Conservation (phyloP, 2,113 vertebrate genomes). For the Trinectes maculatus region DNA sequence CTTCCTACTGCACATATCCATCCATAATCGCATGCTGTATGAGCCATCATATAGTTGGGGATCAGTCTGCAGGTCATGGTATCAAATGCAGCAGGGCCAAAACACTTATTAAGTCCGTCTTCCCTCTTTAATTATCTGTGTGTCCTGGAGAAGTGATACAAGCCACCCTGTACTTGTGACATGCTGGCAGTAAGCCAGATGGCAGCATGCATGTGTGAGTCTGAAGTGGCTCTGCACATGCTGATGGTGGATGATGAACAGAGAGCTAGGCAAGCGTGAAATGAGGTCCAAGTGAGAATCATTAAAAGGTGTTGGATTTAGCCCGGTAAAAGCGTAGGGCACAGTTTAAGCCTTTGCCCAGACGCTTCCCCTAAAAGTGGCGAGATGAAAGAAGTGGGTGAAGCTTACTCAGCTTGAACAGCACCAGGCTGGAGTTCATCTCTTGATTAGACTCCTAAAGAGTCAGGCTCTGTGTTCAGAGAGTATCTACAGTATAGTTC, state of each 20-base stretch:
- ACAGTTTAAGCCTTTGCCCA: constrained; percentile 51
- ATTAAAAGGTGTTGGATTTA: constrained; percentile 68
- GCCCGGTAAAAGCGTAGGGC: constrained; percentile 45
- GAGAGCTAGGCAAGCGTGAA: constrained; percentile 62
- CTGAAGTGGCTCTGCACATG: constrained; percentile 50
- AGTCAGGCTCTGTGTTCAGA: constrained; percentile 16
- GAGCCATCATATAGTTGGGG: constrained; percentile 45
- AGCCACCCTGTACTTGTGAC: constrained; percentile 71
- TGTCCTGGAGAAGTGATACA: constrained; percentile 72
- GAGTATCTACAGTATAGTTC: constrained; percentile 16
- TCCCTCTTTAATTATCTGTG: constrained; percentile 74
- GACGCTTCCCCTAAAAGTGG: constrained; percentile 41
- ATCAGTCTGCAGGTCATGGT: constrained; percentile 74
- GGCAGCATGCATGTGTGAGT: constrained; percentile 58
- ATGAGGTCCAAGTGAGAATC: constrained; percentile 51
- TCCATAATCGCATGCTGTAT: constrained; percentile 74
- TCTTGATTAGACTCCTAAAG: constrained; percentile 45
- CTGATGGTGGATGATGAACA: constrained; percentile 66
- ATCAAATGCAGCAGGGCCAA: constrained; percentile 61
- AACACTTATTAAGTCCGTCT: constrained; percentile 73
- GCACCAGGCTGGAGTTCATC: constrained; percentile 41
- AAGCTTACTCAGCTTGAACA: constrained; percentile 34
- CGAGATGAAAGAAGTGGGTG: constrained; percentile 48
- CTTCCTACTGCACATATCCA: constrained; percentile 68
- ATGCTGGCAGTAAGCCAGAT: constrained; percentile 65